Evolutionary conservation across 2,797 vertebrate genomes (phyloP), one percentile per base, ranked within the genome.

Genomic region (Ptychobarbus kaznakovi): DNA sequence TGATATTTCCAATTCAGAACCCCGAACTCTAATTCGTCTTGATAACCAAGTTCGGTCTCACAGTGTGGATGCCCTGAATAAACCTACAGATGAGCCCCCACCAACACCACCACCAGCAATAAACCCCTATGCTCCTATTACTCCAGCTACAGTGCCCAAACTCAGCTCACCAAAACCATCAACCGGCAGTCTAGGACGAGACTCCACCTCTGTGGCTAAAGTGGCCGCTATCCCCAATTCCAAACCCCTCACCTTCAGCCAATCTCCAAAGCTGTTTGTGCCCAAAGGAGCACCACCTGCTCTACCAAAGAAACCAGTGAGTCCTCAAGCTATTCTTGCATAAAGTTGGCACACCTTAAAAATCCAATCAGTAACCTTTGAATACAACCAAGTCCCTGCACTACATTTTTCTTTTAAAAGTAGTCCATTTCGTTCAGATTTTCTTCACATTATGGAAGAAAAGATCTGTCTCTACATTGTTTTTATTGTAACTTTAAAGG

Each of bases 21-120:
- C 94, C 0, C 94, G 93, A 84, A 92, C 92, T 70, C 92, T 91
- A 0, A 83, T 96, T 72, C 87, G 91, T 8, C 91, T 92, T 0
- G 95, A 96, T 0, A 95, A 97, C 51, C 91, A 92, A 78, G 95
- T 92, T 42, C 93, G 97, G 2, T 98, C 97, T 0, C 95, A 95
- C 75, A 98, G 97, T 86, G 92, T 97, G 0, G 97, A 98, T 0
- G 89, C 93, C 0, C 86, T 91, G 22, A 93, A 94, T 56, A 92
- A 94, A 15, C 25, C 75, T 18, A 70, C 46, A 40, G 86, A 86
- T 35, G 70, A 88, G 28, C 83, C n/a, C 7, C 81, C 88, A 5
- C 70, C 90, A 25, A 82, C 87, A 0, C 92, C 92, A 22, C 92
- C 92, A 22, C 92, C 92, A 0, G 89, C 91, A 8, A 53, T 88